Evolutionary conservation across 1,140 invertebrate genomes (phyloP).

Genomic region (Myzus persicae): DNA sequence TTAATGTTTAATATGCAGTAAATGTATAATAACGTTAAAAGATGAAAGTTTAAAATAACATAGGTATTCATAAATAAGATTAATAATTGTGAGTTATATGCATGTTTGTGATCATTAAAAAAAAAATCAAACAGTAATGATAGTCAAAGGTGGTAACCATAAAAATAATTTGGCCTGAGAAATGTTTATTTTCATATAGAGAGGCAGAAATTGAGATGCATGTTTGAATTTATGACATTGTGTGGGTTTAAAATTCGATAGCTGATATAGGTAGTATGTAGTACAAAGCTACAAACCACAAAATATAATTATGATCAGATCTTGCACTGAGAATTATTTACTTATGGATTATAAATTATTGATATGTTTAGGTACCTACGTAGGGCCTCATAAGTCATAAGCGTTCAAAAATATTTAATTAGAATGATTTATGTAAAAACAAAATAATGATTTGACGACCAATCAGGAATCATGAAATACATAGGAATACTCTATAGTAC

Average conservation of each 20-base stretch:
- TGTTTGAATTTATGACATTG: neutral
- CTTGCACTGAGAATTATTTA: neutral
- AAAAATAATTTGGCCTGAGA: neutral
- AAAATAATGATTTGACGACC: neutral
- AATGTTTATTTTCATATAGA: neutral
- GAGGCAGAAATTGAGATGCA: neutral
- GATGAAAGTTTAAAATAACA: neutral
- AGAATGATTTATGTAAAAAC: neutral
- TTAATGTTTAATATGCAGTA: neutral
- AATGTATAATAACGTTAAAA: neutral
- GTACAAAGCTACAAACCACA: neutral
- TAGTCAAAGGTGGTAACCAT: neutral
- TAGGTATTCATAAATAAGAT: neutral
- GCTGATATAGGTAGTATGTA: neutral
- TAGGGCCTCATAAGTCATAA: neutral
- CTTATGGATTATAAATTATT: neutral
- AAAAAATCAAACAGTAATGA: neutral
- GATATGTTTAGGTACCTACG: neutral
- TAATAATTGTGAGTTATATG: neutral
- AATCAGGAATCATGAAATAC: neutral
- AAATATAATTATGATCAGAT: neutral
- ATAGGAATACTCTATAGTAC: no score
- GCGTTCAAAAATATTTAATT: neutral
- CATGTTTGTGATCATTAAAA: neutral
- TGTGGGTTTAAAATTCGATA: neutral